These are phyloP conservation scores for Microcebus jonahi DNA, from an alignment of 2,113 vertebrate genomes.

Conservation along the genomic window DNA sequence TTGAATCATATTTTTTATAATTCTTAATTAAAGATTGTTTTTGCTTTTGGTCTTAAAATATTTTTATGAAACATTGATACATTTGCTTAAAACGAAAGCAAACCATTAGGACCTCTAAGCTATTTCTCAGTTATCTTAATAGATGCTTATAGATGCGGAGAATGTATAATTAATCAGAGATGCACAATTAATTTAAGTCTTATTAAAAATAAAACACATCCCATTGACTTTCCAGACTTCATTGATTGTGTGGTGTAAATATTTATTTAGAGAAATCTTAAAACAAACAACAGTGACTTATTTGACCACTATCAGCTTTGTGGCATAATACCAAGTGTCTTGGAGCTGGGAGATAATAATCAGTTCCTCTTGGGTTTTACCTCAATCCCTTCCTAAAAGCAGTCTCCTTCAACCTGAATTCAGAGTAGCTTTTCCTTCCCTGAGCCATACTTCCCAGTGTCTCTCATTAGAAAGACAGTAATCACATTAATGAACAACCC, in stretches of 20 bases:
- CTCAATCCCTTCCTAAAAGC: neutral
- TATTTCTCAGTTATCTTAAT: neutral
- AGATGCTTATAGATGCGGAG: conserved; percentile 10
- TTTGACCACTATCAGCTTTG: neutral
- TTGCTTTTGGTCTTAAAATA: neutral
- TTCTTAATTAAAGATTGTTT: conserved; percentile 38
- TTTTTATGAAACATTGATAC: neutral
- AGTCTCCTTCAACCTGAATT: neutral
- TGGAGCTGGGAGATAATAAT: neutral
- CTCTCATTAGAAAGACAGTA: neutral
- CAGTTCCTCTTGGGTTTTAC: neutral
- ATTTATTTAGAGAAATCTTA: conserved; percentile 67
- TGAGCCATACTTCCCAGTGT: neutral
- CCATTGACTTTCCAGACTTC: neutral
- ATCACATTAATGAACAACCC: conserved; percentile 11
- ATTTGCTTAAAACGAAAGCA: neutral
- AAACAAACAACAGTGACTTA: conserved; percentile 33
- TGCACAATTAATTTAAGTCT: conserved; percentile 25
- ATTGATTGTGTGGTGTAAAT: conserved; percentile 47
- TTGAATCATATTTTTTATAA: neutral
- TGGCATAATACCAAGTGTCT: neutral
- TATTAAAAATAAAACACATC: conserved; percentile 60
- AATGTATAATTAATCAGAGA: neutral
- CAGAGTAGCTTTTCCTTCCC: neutral
- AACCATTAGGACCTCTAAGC: neutral